Evolutionary conservation across 1,140 invertebrate species (phyloP).

Genomic region (Mamestra configurata): DNA sequence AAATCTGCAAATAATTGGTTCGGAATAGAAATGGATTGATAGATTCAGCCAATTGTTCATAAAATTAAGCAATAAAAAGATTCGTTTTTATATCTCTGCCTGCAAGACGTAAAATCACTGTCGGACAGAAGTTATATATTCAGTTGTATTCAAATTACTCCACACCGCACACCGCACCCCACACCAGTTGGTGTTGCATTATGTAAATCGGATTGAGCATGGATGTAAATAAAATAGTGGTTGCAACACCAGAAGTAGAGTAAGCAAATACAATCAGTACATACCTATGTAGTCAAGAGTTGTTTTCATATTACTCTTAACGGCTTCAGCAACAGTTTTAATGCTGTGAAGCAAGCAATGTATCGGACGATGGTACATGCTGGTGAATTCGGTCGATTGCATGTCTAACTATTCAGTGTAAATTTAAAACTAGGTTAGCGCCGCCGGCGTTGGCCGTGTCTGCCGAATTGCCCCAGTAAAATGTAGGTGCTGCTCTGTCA

Average conservation of each 20-base stretch:
- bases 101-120: no score
- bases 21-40: background rate
- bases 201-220: background rate
- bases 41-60: background rate
- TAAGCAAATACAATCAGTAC: constrained; percentile 9
- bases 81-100: background rate
- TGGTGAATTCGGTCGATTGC: constrained; percentile 73
- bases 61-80: constrained; percentile 13
- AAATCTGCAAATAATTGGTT: no score
- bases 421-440: constrained; percentile 85
- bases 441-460: constrained; percentile 62
- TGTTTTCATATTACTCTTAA: constrained; percentile 26
- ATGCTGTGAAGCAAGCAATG: constrained; percentile 7
- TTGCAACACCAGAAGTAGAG: background rate
- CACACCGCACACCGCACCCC: background rate
- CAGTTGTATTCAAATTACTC: constrained; percentile 10
- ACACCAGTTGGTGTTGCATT: constrained; percentile 12
- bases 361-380: constrained; percentile 24
- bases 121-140: background rate
- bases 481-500: constrained; percentile 44
- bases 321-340: constrained; percentile 12
- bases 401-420: constrained; percentile 72
- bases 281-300: constrained; percentile 25
- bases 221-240: background rate
- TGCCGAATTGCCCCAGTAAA: constrained; percentile 72